phyloP scores from a whole-genome alignment of 2,797 vertebrate species.

The Hippoglossus hippoglossus region DNA sequence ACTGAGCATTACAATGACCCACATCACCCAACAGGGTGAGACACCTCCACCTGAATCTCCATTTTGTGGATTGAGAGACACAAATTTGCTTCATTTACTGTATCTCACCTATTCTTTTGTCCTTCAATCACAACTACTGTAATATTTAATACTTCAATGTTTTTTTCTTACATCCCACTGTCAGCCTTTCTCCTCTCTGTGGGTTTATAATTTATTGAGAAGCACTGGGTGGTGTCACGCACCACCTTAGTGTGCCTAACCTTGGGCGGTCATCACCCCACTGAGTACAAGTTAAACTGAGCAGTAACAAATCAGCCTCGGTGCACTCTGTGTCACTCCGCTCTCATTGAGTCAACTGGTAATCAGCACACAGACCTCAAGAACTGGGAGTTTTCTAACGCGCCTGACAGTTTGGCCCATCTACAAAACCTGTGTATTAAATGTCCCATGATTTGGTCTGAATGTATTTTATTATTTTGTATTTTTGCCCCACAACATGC shows the following conservation, averaged over 20 bases:
- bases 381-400: not conserved
- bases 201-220: conserved; percentile 47
- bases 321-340: conserved; percentile 15
- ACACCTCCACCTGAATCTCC: not conserved
- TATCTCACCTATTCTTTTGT: not conserved
- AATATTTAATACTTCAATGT: conserved; percentile 9
- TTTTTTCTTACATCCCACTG: conserved; percentile 8
- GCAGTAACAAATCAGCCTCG: conserved; percentile 8
- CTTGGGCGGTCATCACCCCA: conserved; percentile 34
- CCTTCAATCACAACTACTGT: conserved; percentile 5
- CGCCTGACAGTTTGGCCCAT: not conserved
- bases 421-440: not conserved
- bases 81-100: not conserved
- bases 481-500: not conserved
- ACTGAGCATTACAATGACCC: not conserved
- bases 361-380: conserved; percentile 11
- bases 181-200: conserved; percentile 1
- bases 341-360: conserved; percentile 22
- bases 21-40: not conserved
- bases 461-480: not conserved
- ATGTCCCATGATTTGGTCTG: not conserved
- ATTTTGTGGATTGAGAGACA: not conserved
- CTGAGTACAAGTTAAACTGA: conserved; percentile 24
- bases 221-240: conserved; percentile 36
- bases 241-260: conserved; percentile 36